Evolutionary conservation across 1,140 invertebrate genomes (phyloP).

Genomic region (Drosophila teissieri): DNA sequence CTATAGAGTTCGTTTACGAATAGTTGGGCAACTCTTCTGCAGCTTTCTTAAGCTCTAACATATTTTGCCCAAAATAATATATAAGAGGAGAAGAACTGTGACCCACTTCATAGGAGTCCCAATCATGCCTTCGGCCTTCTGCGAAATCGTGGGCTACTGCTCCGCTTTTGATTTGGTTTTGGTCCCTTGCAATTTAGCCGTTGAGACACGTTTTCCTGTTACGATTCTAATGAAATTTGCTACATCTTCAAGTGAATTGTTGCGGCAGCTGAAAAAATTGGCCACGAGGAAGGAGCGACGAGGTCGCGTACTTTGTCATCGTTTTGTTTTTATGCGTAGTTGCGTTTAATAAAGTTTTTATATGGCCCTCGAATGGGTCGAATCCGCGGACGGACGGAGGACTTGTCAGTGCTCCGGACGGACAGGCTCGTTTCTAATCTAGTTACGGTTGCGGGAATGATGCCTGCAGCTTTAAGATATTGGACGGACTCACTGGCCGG

Average conservation of each 20-base stretch:
- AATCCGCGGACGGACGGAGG: background rate
- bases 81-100: background rate
- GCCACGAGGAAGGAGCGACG: slow-evolving; percentile 31
- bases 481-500: slow-evolving; percentile 8
- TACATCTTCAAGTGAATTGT: slow-evolving; percentile 80
- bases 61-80: background rate
- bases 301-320: slow-evolving; percentile 79
- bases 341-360: slow-evolving; percentile 82
- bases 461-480: slow-evolving; percentile 69
- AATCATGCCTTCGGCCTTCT: slow-evolving; percentile 64
- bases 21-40: background rate
- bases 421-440: slow-evolving; percentile 63
- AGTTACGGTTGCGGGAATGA: slow-evolving; percentile 60
- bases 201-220: slow-evolving; percentile 81
- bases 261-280: slow-evolving; percentile 41
- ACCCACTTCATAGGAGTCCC: slow-evolving; percentile 14
- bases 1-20: background rate
- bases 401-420: background rate
- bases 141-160: slow-evolving; percentile 13
- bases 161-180: slow-evolving; percentile 55
- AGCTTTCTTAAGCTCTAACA: background rate
- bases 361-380: slow-evolving; percentile 30
- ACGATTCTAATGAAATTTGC: slow-evolving; percentile 83
- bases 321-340: slow-evolving; percentile 81
- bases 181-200: slow-evolving; percentile 73